Conservation (phyloP, 2,797 vertebrate species). For the Danionella dracula region DNA sequence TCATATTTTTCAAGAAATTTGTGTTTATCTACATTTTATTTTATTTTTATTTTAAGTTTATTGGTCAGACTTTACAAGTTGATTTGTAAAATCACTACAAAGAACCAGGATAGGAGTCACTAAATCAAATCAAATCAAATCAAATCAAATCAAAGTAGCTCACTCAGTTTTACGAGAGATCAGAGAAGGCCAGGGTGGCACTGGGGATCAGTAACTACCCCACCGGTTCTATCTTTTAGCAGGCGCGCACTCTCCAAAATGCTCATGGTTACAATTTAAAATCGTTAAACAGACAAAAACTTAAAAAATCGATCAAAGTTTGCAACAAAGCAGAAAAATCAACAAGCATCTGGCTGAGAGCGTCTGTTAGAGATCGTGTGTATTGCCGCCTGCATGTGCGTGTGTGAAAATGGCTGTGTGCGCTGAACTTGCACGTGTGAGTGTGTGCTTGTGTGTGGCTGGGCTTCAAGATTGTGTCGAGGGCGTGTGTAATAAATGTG, state of each 20-base stretch:
- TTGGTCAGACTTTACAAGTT: too few relatives aligned
- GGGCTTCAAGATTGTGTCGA: constrained; percentile 83
- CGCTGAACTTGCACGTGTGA: constrained; percentile 11
- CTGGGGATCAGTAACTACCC: constrained; percentile 46
- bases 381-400: constrained; percentile 28
- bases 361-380: constrained; percentile 8
- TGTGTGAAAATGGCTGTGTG: constrained; percentile 30
- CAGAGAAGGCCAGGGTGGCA: constrained; percentile 47
- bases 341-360: constrained; percentile 14
- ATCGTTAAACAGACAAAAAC: neutral
- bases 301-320: constrained; percentile 21
- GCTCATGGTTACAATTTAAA: constrained; percentile 15
- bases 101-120: neutral
- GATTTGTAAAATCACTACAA: neutral
- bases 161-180: constrained; percentile 25
- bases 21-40: too few relatives aligned
- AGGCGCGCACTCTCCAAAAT: neutral
- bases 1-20: too few relatives aligned
- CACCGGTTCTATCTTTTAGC: constrained; percentile 30
- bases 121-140: neutral
- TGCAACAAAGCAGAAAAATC: neutral
- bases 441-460: constrained; percentile 56
- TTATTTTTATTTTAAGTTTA: too few relatives aligned
- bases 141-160: neutral
- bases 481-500: constrained; percentile 92